These are phyloP conservation scores for Luperina nickerlii DNA, from an alignment of 2,888 invertebrate genomes.

Conservation along the genomic window DNA sequence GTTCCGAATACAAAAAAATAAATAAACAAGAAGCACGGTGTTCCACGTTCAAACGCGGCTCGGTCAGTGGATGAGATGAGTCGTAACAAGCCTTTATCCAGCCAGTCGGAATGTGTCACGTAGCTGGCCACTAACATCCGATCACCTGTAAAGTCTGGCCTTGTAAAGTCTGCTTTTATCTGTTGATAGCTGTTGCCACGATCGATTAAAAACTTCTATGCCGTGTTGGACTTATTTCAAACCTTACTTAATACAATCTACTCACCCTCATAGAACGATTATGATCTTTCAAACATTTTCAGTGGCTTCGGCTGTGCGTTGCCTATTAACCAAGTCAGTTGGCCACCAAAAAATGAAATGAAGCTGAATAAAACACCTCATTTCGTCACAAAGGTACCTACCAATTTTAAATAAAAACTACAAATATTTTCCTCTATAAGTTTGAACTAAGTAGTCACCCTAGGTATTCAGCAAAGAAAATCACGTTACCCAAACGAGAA, in stretches of 20 bases:
- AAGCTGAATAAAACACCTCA: not conserved
- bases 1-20: constrained; percentile 1
- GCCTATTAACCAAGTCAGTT: not conserved
- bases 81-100: constrained; percentile 86
- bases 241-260: not conserved
- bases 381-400: not conserved
- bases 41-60: constrained; percentile 40
- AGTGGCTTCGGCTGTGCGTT: not conserved
- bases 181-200: constrained; percentile 7
- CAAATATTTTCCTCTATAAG: not conserved
- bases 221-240: not conserved
- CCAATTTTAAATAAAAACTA: not conserved
- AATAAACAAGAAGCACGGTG: constrained; percentile 14
- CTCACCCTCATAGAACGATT: not conserved
- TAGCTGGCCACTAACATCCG: constrained; percentile 92
- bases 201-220: not conserved
- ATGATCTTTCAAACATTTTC: not conserved
- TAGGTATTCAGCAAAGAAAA: not conserved
- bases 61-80: constrained; percentile 72
- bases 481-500: not conserved
- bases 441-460: not conserved
- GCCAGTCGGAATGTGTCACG: constrained; percentile 91
- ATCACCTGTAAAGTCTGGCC: constrained; percentile 91
- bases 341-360: not conserved
- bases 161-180: constrained; percentile 84